phyloP scores from a whole-genome alignment of 2,888 invertebrate genomes.

The Phyto melanocephala region DNA sequence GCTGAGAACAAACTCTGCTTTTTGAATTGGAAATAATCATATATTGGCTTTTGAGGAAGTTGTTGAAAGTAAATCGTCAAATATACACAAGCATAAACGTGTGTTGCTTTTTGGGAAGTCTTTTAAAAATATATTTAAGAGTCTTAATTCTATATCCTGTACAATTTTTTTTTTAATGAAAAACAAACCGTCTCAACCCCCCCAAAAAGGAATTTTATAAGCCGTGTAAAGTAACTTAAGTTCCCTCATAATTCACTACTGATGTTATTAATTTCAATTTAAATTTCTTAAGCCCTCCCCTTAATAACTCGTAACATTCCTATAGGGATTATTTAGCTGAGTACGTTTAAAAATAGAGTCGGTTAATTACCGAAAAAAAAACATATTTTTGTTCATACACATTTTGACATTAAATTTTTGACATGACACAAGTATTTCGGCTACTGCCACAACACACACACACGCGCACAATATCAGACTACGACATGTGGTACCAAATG shows the following conservation, averaged over 20 bases:
- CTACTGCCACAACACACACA: background rate
- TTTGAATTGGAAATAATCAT: too few relatives aligned
- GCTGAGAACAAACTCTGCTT: too few relatives aligned
- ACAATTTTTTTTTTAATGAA: too few relatives aligned
- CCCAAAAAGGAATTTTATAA: background rate
- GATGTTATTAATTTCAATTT: background rate
- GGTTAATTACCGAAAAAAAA: conserved; percentile 40
- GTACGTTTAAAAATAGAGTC: background rate
- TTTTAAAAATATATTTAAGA: too few relatives aligned
- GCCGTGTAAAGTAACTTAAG: background rate
- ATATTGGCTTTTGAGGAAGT: too few relatives aligned
- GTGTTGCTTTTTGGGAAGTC: too few relatives aligned
- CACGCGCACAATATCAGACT: background rate
- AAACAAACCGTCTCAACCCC: too few relatives aligned
- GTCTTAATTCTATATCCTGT: too few relatives aligned
- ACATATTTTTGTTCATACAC: background rate
- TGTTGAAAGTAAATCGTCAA: too few relatives aligned
- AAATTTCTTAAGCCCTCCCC: background rate
- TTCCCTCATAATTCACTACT: background rate
- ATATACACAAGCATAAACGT: too few relatives aligned
- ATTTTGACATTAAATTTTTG: conserved; percentile 15
- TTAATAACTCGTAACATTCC: background rate
- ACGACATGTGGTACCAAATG: background rate
- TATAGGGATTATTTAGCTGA: background rate
- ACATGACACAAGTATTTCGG: conserved; percentile 38